These are phyloP conservation scores for Anhinga rufa DNA, from an alignment of 2,113 vertebrate genomes.

Conservation along the genomic window DNA sequence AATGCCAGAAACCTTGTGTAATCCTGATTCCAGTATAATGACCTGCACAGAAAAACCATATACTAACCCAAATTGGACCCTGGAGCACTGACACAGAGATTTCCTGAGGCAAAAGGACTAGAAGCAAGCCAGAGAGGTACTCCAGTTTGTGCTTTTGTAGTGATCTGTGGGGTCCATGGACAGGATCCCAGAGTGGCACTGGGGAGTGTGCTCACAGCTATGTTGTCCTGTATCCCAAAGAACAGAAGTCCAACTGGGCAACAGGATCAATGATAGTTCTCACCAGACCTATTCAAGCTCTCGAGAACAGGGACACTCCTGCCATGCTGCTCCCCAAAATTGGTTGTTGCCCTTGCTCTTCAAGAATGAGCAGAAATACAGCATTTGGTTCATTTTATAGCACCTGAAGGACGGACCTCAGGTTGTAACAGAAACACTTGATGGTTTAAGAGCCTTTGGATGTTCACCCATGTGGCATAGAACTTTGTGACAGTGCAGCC, in stretches of 20 bases:
- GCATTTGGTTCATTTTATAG: no score
- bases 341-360: neutral
- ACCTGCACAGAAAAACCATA: neutral
- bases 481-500: neutral
- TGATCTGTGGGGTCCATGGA: neutral
- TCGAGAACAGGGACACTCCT: neutral
- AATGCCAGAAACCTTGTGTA: neutral
- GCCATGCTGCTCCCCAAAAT: neutral
- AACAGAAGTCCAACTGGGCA: neutral
- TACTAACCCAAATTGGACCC: neutral
- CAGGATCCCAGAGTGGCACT: neutral
- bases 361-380: no score
- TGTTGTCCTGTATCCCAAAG: neutral
- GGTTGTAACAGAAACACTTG: neutral
- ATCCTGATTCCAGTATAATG: neutral
- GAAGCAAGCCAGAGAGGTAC: neutral
- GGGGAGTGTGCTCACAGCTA: neutral
- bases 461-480: neutral
- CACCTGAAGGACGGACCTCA: no score
- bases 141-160: neutral
- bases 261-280: neutral
- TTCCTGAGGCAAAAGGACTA: neutral
- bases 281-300: neutral
- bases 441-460: neutral
- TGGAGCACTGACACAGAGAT: neutral